Base-by-base conservation (phyloP, 2,113 vertebrate species). In the Turnix velox region DNA sequence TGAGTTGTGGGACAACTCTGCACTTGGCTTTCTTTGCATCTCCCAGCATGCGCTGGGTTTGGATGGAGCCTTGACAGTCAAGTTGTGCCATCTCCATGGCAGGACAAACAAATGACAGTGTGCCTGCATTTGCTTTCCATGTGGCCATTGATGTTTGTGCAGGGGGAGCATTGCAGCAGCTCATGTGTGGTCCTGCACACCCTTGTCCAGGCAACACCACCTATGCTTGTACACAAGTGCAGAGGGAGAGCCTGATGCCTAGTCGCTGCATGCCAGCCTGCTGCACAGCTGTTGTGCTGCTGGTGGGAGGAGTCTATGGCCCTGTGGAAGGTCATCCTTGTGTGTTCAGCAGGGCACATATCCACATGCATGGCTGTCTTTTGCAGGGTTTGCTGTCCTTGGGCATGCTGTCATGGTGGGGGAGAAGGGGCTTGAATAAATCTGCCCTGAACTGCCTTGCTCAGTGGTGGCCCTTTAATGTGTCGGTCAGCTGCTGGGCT, bases 211-310 rank as follows among this genome's bases (percentile, higher is more conserved):
- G 55, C 10, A 14, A 7, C 1, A 0, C 33, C 2, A 3, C 0
- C 1, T 10, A 31, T 10, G 35, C 57, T 62, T 3, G 39, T 45
- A 20, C 35, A 1, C 0, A 8, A 51, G 49, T 2, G 55, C 61
- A 37, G 63, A 67, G 35, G 46, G 58, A 83, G 30, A 61, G 24
- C 72, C 43, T 39, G 1, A 0, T 3, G 8, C 20, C 7, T 2
- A 0, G 18, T 3, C 0, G 1, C 75, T 46, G 43, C 1, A 1
- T 67, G 75, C 48, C 67, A 69, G 62, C 67, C 66, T 6, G 0
- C 4, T 2, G n/a, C 1, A 1, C 5, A n/a, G 4, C 55, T 6
- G 0, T 30, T 18, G 54, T 86, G 59, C 76, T 71, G 0, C 1
- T 23, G 52, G 84, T 10, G 7, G 67, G 40, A 78, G 54, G 31